Conservation (phyloP, 2,888 invertebrate species). For the Onchidella celtica region DNA sequence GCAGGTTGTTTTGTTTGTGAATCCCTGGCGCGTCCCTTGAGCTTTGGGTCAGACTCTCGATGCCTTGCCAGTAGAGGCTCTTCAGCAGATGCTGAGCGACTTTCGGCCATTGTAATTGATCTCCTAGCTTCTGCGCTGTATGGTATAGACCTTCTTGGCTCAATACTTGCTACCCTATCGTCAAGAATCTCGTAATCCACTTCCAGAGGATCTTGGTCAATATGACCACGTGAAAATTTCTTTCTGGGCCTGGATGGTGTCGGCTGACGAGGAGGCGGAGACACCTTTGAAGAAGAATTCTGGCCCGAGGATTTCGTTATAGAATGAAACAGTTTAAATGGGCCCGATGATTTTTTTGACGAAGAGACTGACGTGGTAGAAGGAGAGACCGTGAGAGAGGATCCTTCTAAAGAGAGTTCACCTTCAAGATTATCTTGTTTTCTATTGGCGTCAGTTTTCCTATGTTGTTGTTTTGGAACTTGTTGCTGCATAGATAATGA, state of each 20-base stretch:
- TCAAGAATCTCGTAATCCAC: slow-evolving; percentile 46
- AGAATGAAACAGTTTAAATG: slow-evolving; percentile 40
- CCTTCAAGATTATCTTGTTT: neutral
- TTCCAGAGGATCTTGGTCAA: slow-evolving; percentile 47
- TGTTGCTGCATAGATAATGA: slow-evolving; percentile 42
- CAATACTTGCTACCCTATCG: slow-evolving; percentile 36
- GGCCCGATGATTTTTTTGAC: slow-evolving; percentile 17
- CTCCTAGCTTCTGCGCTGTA: slow-evolving; percentile 1
- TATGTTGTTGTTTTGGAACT: neutral
- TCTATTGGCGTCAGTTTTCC: slow-evolving; percentile 6
- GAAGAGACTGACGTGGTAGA: neutral
- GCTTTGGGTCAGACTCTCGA: slow-evolving; percentile 17
- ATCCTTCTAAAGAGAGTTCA: slow-evolving; percentile 31
- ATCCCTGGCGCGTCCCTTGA: neutral
- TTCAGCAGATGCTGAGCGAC: slow-evolving; percentile 16
- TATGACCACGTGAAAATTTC: slow-evolving; percentile 49
- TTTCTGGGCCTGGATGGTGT: slow-evolving; percentile 44
- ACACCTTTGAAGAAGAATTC: neutral
- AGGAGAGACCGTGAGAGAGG: neutral
- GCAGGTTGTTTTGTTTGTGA: neutral
- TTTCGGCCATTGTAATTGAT: neutral
- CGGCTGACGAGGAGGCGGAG: neutral
- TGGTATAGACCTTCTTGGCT: neutral
- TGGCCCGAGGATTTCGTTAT: neutral
- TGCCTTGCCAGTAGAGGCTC: slow-evolving; percentile 26